Evolutionary conservation across 2,113 vertebrate species (phyloP).

Genomic region (Microcebus griseorufus): DNA sequence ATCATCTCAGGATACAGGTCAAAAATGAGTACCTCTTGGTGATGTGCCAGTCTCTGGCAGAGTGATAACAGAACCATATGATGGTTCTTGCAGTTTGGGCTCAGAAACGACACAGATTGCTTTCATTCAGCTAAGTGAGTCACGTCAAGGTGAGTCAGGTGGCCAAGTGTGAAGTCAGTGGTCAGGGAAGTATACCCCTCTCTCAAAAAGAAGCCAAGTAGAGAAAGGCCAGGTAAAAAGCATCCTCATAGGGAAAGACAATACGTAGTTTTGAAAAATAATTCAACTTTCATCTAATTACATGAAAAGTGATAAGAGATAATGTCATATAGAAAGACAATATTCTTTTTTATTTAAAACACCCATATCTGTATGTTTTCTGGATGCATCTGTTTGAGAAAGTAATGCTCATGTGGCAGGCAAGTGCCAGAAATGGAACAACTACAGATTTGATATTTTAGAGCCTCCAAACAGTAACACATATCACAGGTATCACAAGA

Average conservation of each 20-base stretch:
- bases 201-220: fast-evolving
- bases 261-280: neutral
- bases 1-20: neutral
- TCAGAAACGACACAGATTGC: neutral
- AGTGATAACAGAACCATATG: neutral
- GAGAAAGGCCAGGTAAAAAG: neutral
- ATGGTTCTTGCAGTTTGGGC: neutral
- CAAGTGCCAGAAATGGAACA: neutral
- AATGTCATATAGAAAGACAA: neutral
- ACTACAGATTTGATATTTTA: neutral
- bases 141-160: neutral
- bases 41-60: neutral
- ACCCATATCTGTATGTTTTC: neutral
- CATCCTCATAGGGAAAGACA: neutral
- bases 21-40: neutral
- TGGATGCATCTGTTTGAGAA: neutral
- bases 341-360: neutral
- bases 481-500: neutral
- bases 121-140: neutral
- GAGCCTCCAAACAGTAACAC: neutral
- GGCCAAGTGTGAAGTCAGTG: neutral
- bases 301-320: neutral
- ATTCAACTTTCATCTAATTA: neutral
- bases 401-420: neutral
- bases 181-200: fast-evolving